Percentiles rank a stretch among this genome's conserved stretches.
These are phyloP conservation scores for Napeogenes sylphis DNA, from an alignment of 2,888 invertebrate species.

Conservation along the genomic window DNA sequence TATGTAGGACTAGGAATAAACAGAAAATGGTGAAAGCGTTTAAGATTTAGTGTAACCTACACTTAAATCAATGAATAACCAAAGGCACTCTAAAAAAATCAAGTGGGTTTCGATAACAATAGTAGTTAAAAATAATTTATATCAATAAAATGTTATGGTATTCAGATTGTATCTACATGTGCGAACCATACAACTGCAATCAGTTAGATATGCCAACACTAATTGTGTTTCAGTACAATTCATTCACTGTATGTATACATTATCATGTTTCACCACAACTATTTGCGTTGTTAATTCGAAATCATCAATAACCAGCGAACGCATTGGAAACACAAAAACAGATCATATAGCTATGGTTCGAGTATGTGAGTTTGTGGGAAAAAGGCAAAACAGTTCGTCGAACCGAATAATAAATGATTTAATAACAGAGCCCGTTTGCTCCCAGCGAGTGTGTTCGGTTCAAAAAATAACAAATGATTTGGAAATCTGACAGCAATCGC, in stretches of 20 bases:
- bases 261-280: constrained; percentile 20
- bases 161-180: neutral
- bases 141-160: constrained; percentile 4
- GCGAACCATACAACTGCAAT: constrained; percentile 7
- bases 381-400: constrained; percentile 74
- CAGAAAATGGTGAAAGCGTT: too few species aligned
- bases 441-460: constrained; percentile 62
- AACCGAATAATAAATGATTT: constrained; percentile 77
- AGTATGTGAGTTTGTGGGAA: constrained; percentile 60
- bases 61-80: neutral
- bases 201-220: constrained; percentile 21
- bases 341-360: constrained; percentile 22
- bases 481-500: constrained; percentile 58
- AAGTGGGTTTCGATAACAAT: neutral
- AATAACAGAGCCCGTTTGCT: constrained; percentile 74
- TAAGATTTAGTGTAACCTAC: too few species aligned
- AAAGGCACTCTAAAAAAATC: neutral
- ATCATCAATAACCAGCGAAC: constrained; percentile 20
- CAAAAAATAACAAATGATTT: constrained; percentile 74
- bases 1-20: too few species aligned
- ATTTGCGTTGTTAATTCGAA: constrained; percentile 27
- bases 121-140: neutral
- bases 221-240: constrained; percentile 18
- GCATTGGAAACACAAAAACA: constrained; percentile 31
- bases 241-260: constrained; percentile 19